These are phyloP conservation scores for Onychostruthus taczanowskii DNA, from an alignment of 2,113 vertebrate genomes.

Conservation along the genomic window DNA sequence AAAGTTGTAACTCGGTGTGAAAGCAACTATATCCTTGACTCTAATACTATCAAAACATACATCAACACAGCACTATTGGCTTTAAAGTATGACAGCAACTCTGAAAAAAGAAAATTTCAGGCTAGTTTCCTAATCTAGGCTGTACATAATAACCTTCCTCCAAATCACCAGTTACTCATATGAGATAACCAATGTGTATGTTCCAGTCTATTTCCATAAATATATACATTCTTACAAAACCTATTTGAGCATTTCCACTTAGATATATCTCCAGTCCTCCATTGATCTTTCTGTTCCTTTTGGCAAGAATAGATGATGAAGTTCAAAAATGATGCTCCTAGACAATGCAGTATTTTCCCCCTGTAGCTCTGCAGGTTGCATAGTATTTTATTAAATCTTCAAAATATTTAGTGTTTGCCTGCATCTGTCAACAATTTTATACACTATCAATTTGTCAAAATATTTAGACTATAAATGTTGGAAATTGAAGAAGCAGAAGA, in stretches of 20 bases:
- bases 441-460: neutral
- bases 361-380: neutral
- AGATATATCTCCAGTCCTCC: neutral
- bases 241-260: neutral
- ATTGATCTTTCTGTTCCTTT: neutral
- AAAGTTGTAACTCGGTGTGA: neutral
- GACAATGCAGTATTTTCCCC: neutral
- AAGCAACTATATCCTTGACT: neutral
- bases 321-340: neutral
- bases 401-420: neutral
- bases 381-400: neutral
- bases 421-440: neutral
- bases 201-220: neutral
- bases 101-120: neutral
- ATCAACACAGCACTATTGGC: neutral
- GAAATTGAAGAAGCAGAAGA: neutral
- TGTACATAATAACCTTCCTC: neutral
- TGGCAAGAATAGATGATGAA: neutral
- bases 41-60: neutral
- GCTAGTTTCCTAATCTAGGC: neutral
- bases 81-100: neutral
- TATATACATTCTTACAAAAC: neutral
- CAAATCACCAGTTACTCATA: neutral
- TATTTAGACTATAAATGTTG: neutral
- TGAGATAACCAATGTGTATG: neutral